Conservation (phyloP, 2,113 vertebrate genomes). For the Megatriorchis doriae region DNA sequence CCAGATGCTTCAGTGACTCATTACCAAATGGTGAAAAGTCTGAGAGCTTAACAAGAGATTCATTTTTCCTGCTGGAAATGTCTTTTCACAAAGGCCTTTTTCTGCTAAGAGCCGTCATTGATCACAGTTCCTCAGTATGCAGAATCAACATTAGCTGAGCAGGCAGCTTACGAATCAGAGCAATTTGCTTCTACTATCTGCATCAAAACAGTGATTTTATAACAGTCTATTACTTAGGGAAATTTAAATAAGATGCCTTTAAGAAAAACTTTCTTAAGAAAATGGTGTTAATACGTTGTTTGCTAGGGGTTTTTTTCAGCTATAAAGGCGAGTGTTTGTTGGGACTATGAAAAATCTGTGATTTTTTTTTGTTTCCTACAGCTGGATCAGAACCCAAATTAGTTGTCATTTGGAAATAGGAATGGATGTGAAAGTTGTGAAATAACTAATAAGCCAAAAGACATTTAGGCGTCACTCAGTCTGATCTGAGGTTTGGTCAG, state of each 20-base stretch:
- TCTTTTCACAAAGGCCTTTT: background rate
- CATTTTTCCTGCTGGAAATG: background rate
- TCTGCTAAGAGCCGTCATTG: background rate
- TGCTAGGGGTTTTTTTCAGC: background rate
- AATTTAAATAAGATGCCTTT: background rate
- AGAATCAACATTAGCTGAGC: background rate
- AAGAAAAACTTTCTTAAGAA: background rate
- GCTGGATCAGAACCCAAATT: background rate
- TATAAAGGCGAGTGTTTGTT: background rate
- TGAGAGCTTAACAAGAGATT: background rate
- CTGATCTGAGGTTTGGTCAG: background rate
- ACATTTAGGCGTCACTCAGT: background rate
- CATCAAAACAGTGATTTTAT: background rate
- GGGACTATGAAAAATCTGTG: background rate
- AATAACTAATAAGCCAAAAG: background rate
- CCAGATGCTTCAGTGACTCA: conserved; percentile 48
- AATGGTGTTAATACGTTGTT: background rate
- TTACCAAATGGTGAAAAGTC: conserved; percentile 1
- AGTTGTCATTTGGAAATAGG: background rate
- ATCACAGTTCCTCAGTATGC: background rate
- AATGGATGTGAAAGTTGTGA: background rate
- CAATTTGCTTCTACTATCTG: background rate
- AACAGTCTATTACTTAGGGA: background rate
- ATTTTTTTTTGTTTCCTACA: background rate
- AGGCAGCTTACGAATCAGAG: background rate